Percentiles rank a stretch among this genome's conserved stretches.
Conservation (phyloP, 2,113 vertebrate genomes). For the Calidris pugnax region DNA sequence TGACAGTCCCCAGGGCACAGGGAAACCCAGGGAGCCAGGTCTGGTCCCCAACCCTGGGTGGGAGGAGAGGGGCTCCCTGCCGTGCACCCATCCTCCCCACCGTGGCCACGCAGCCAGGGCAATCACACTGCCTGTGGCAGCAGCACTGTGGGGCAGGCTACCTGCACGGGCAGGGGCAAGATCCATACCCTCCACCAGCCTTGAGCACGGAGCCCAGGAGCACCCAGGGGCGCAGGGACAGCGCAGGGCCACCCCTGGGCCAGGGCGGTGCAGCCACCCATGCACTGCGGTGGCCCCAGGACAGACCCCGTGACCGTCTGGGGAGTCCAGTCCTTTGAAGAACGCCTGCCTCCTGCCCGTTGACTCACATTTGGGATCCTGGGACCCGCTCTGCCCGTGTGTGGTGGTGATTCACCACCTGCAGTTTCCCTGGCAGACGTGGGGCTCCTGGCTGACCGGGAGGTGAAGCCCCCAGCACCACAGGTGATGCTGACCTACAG, state of each 20-base stretch:
- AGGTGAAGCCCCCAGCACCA: background rate
- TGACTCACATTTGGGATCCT: slow-evolving; percentile 4
- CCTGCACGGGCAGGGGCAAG: background rate
- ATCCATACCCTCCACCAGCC: background rate
- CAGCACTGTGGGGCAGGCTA: background rate
- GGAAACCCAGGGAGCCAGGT: background rate
- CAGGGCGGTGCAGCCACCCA: background rate
- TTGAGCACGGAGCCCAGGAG: accelerated
- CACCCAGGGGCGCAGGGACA: accelerated
- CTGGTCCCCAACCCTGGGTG: too few species aligned
- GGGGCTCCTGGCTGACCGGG: background rate
- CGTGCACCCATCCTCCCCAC: background rate
- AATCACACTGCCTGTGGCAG: background rate
- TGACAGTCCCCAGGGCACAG: accelerated
- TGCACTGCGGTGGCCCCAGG: accelerated
- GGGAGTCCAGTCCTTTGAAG: background rate
- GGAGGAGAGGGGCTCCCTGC: background rate
- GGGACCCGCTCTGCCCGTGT: background rate
- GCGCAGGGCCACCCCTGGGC: background rate
- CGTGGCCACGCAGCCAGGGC: background rate
- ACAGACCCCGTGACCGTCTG: accelerated
- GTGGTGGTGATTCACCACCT: slow-evolving; percentile 40
- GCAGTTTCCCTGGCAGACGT: background rate
- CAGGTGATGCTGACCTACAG: background rate
- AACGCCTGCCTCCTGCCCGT: background rate